Evolutionary conservation across 2,113 vertebrate species (phyloP), one percentile per base, ranked within the genome.

Genomic region (Myotis brandtii): DNA sequence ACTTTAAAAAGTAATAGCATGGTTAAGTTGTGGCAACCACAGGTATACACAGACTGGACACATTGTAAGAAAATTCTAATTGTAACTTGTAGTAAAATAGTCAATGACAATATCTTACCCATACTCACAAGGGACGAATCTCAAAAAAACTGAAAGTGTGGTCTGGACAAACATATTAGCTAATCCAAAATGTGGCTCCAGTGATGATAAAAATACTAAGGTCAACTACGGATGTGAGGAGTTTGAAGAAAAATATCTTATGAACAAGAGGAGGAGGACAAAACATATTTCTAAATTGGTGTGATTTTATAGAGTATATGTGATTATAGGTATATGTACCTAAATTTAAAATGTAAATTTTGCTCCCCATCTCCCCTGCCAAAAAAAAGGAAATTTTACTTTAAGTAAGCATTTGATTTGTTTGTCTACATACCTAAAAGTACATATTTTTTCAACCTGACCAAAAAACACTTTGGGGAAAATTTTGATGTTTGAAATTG

Each of bases 341-440:
- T 84, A 88, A 72, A 54, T 84, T 77, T 95, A 94, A 96, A 92
- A 80, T 6, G 11, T 14, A 72, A 85, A 91, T 77, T 72, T 48
- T 93, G 9, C 54, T 21, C 54, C 23, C 56, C 23, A 3, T 0
- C 3, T 3, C 21, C 56, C 21, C 46, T 43, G 43, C 46, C 46
- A 46, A 46, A 25, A 6, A 56, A 59, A 59, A 59, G 23, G 4
- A 59, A 59, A 59, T 59, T 59, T 59, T 59, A 59, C 21, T 59
- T 59, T 52, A 69, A 89, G 27, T 14, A 81, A 43, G 12, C 32
- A 52, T 91, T 93, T 81, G 76, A 56, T 27, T 79, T 75, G 17
- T 76, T 89, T 27, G 50, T 25, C 37, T 82, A 62, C 3, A n/a
- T 10, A 59, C 54, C 40, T 96, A 48, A 88, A 93, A 87, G 32